These are phyloP conservation scores for Nylanderia fulva DNA, from an alignment of 1,140 invertebrate genomes.

Conservation along the genomic window DNA sequence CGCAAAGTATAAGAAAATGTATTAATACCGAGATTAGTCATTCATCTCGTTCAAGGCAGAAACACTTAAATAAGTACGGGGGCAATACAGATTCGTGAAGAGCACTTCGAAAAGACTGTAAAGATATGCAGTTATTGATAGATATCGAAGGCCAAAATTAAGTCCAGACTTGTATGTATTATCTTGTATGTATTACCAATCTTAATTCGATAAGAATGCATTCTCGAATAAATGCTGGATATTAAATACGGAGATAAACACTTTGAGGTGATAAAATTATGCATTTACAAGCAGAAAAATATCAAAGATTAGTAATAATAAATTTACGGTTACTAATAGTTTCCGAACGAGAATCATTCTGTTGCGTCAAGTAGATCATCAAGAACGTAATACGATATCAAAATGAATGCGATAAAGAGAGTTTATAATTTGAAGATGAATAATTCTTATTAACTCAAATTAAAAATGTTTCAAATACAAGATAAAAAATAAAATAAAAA, in stretches of 20 bases:
- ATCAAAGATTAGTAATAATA: constrained; percentile 1
- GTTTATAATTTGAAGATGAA: not conserved
- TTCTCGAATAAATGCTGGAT: not conserved
- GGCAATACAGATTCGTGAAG: constrained; percentile 17
- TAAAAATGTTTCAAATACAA: not conserved
- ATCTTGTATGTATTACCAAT: not conserved
- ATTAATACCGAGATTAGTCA: constrained; percentile 3
- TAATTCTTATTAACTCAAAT: not conserved
- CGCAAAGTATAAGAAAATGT: not conserved
- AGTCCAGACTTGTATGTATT: constrained; percentile 8
- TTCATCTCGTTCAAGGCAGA: not conserved
- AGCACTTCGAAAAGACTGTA: not conserved
- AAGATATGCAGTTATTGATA: constrained; percentile 28
- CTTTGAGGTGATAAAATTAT: not conserved
- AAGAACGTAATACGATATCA: not conserved
- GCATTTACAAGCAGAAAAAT: not conserved
- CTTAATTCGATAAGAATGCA: constrained; percentile 23
- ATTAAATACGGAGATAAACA: not conserved
- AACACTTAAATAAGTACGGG: not conserved
- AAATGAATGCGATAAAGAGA: not conserved
- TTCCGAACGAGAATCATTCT: not conserved
- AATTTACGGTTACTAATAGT: not conserved
- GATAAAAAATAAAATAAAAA: not conserved
- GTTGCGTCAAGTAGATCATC: not conserved
- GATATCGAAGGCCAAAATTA: constrained; percentile 26